phyloP scores from a whole-genome alignment of 1,140 invertebrate genomes.

The Halotydeus destructor region DNA sequence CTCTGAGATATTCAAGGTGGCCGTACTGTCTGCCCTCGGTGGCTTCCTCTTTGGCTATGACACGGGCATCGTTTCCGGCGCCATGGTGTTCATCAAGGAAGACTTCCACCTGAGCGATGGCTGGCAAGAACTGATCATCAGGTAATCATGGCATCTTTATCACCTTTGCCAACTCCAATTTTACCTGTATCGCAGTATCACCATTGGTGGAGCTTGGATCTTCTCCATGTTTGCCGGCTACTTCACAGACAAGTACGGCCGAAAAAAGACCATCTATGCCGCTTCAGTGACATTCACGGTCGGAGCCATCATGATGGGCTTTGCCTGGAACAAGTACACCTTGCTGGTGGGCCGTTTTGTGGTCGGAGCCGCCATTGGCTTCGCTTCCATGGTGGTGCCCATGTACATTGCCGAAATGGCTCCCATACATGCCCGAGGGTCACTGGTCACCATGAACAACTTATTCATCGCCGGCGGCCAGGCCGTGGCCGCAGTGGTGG shows the following conservation, averaged over 20 bases:
- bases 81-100: conserved; percentile 33
- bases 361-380: conserved; percentile 36
- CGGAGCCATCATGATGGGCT: conserved; percentile 33
- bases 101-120: conserved; percentile 27
- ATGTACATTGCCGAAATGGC: conserved; percentile 39
- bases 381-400: conserved; percentile 38
- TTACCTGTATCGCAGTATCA: too few species aligned
- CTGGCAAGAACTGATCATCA: conserved; percentile 35
- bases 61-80: conserved; percentile 40
- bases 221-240: conserved; percentile 32
- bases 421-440: conserved; percentile 30
- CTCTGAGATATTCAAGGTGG: too few species aligned
- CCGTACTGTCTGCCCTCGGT: conserved; percentile 36
- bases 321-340: conserved; percentile 27
- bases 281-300: conserved; percentile 34
- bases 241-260: conserved; percentile 30
- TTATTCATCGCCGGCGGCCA: conserved; percentile 38
- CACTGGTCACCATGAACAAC: conserved; percentile 34
- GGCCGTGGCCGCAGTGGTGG: conserved; percentile 33
- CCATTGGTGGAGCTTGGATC: conserved; percentile 29
- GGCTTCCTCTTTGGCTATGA: conserved; percentile 45
- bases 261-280: conserved; percentile 32
- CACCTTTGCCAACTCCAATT: too few species aligned
- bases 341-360: conserved; percentile 34
- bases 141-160: too few species aligned